Evolutionary conservation across 2,113 vertebrate genomes (phyloP).

Genomic region (Dasyprocta punctata): DNA sequence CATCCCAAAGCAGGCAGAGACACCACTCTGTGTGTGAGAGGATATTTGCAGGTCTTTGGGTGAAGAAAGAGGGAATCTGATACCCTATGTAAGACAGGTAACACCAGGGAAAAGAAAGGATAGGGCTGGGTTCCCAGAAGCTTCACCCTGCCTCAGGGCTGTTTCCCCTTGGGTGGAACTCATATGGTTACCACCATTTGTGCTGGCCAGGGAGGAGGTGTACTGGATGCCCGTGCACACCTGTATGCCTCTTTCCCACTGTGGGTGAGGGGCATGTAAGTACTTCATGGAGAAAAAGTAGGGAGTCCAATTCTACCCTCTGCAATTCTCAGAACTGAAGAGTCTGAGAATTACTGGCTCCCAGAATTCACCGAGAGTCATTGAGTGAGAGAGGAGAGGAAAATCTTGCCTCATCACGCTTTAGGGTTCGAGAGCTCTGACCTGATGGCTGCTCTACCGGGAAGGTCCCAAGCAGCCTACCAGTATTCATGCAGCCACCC

Average conservation of each 20-base stretch:
- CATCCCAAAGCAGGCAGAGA: slow-evolving; percentile 20
- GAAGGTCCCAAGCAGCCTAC: background rate
- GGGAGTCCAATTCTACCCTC: background rate
- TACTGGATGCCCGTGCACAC: background rate
- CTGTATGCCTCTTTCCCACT: background rate
- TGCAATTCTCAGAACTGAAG: slow-evolving; percentile 48
- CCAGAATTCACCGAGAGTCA: slow-evolving; percentile 32
- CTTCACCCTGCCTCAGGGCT: background rate
- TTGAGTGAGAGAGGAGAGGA: slow-evolving; percentile 14
- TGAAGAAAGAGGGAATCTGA: background rate
- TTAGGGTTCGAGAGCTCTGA: background rate
- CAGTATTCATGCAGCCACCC: background rate
- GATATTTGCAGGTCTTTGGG: slow-evolving; percentile 12
- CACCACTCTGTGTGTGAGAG: background rate
- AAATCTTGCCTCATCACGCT: background rate
- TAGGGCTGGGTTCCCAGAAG: slow-evolving; percentile 20
- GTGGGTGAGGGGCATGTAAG: background rate
- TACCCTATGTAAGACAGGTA: background rate
- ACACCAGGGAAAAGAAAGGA: background rate
- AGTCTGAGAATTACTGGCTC: slow-evolving; percentile 65
- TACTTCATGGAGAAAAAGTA: slow-evolving; percentile 43
- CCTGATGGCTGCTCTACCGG: background rate
- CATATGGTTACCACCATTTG: background rate
- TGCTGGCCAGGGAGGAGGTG: background rate
- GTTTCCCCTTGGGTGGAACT: slow-evolving; percentile 8